phyloP scores from a whole-genome alignment of 2,113 vertebrate species.

The Charadrius vociferus region DNA sequence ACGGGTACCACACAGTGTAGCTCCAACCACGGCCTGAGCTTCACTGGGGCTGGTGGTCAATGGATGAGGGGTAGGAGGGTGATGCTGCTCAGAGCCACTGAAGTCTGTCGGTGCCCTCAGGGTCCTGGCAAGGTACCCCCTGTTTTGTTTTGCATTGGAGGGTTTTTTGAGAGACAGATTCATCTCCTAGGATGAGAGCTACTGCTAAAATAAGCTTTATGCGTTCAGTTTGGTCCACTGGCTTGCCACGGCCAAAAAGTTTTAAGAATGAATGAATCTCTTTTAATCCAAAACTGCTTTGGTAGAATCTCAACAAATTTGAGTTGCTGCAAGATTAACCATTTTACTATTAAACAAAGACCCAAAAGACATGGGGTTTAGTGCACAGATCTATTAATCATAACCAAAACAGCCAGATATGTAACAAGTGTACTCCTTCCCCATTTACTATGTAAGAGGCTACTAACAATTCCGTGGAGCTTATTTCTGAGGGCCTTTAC shows the following conservation, averaged over 20 bases:
- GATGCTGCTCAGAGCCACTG: neutral
- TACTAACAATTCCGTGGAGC: neutral
- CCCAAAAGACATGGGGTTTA: neutral
- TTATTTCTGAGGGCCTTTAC: neutral
- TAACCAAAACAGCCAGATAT: neutral
- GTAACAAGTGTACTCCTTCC: neutral
- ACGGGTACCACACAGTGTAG: neutral
- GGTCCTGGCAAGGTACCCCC: neutral
- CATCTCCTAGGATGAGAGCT: neutral
- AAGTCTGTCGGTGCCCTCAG: neutral
- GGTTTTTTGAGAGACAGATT: neutral
- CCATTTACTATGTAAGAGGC: neutral
- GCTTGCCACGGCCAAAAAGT: neutral
- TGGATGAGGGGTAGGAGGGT: accelerated
- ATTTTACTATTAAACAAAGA: neutral
- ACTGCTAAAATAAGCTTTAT: neutral
- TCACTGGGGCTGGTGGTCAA: neutral
- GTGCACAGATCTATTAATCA: neutral
- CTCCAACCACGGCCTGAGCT: neutral
- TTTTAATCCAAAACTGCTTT: neutral
- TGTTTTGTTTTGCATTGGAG: neutral
- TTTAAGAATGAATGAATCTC: neutral
- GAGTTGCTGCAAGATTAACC: neutral
- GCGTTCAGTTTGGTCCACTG: neutral
- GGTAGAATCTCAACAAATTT: neutral